Evolutionary conservation across 2,888 invertebrate genomes (phyloP), one percentile per base, ranked within the genome.

Genomic region (Andrena camellia): DNA sequence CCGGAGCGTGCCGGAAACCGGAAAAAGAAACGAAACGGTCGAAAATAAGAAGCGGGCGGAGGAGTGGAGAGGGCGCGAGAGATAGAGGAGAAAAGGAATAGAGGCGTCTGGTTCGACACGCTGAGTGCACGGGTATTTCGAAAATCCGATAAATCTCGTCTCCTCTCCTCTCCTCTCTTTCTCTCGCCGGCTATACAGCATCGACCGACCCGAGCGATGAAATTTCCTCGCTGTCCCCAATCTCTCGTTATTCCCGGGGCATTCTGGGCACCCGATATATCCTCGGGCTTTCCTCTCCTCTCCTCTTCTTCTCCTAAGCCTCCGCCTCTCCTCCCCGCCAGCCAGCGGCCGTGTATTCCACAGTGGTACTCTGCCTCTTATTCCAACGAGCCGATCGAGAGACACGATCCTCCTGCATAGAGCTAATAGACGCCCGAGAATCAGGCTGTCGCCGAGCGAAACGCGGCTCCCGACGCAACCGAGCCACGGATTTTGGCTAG

Each of bases 101-200:
- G 86, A 86, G 87, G 86, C 83, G 88, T 87, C 87, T 87, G 86
- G 77, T 88, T 88, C 84, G 86, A 88, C 88, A 83, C 80, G 88
- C 86, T 62, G 87, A 87, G 88, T 84, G 88, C 88, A 84, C 80
- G 85, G 83, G 88, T 88, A 88, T 88, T 88, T 87, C 82, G 84
- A 88, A 88, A 88, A 88, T 88, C 86, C 88, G 88, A 88, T 88
- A 88, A 87, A 88, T 88, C 88, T 86, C 87, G 75, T 73, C 81
- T 72, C 73, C 82, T 64, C 78, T 72, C 73, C 82, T 64, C 78
- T 52, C 35, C 69, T 42, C 54, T 26, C 62, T 42, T 42, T 66
- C 68, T 26, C 62, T 31, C 31, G 57, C n/a, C 70, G 54, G 59
- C 73, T 73, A 81, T 78, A 83, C 79, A 83, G 71, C 87, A 80